Evolutionary conservation across 2,888 invertebrate species (phyloP).

Genomic region (Proisotoma minuta): DNA sequence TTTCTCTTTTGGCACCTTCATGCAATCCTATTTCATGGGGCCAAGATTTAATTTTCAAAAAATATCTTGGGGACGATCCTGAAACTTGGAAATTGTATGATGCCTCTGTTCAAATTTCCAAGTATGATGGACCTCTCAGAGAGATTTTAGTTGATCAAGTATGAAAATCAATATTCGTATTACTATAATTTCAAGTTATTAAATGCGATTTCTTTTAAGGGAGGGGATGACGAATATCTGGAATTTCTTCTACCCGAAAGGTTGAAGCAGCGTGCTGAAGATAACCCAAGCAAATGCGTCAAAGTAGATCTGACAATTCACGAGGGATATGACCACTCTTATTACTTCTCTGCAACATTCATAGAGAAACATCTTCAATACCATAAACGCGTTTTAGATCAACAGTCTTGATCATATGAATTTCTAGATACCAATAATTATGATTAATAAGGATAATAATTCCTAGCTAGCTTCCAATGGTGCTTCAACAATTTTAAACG

Average conservation of each 20-base stretch:
- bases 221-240: slow-evolving; percentile 74
- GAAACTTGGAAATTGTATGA: slow-evolving; percentile 75
- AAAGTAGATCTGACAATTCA: slow-evolving; percentile 66
- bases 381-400: slow-evolving; percentile 54
- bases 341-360: slow-evolving; percentile 85
- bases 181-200: not conserved
- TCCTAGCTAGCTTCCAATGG: no score
- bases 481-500: no score
- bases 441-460: no score
- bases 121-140: slow-evolving; percentile 75
- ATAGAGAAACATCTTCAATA: slow-evolving; percentile 87
- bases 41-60: slow-evolving; percentile 74
- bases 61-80: slow-evolving; percentile 60
- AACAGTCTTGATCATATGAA: no score
- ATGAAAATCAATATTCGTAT: not conserved
- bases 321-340: slow-evolving; percentile 90
- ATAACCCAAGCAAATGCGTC: slow-evolving; percentile 56
- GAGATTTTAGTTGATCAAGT: slow-evolving; percentile 60
- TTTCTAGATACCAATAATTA: no score
- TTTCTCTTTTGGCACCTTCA: slow-evolving; percentile 93
- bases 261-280: slow-evolving; percentile 66
- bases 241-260: slow-evolving; percentile 79
- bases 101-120: slow-evolving; percentile 72
- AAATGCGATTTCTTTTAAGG: slow-evolving; percentile 55
- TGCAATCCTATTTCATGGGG: slow-evolving; percentile 84